Conservation (phyloP, 1,140 invertebrate genomes). For the Drosophila ironensis region DNA sequence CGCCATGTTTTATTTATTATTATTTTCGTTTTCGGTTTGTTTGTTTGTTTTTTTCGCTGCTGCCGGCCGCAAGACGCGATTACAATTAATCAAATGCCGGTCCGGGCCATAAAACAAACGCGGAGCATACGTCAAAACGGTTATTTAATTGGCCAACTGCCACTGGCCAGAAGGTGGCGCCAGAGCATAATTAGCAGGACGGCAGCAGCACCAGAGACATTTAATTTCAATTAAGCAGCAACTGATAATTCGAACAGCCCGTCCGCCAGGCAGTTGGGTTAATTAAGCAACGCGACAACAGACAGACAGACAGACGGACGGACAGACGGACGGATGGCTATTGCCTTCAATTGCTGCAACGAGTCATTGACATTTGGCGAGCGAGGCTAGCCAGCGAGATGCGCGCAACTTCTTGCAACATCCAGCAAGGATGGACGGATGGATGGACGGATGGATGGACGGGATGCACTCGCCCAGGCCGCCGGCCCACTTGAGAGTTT, state of each 20-base stretch:
- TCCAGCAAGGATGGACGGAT: neutral
- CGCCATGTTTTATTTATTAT: constrained; percentile 67
- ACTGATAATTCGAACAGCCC: constrained; percentile 13
- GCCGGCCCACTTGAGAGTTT: constrained; percentile 3
- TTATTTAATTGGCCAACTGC: constrained; percentile 52
- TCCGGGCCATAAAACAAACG: constrained; percentile 47
- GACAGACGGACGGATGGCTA: neutral
- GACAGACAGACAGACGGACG: neutral
- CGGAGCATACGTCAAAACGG: constrained; percentile 51
- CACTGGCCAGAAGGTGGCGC: constrained; percentile 54
- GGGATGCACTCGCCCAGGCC: no score
- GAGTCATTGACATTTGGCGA: constrained; percentile 70
- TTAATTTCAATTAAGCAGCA: constrained; percentile 44
- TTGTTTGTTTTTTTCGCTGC: constrained; percentile 14
- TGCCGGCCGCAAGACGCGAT: constrained; percentile 15
- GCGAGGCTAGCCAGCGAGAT: constrained; percentile 34
- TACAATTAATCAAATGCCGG: constrained; percentile 65
- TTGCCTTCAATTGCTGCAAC: constrained; percentile 55
- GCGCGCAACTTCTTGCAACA: constrained; percentile 45
- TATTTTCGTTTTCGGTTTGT: constrained; percentile 38
- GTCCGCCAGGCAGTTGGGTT: constrained; percentile 38
- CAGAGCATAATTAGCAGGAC: constrained; percentile 58
- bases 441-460: no score
- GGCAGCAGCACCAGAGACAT: constrained; percentile 9
- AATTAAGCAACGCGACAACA: constrained; percentile 53